Evolutionary conservation across 2,113 vertebrate species (phyloP).

Genomic region (Zosterops borbonicus): DNA sequence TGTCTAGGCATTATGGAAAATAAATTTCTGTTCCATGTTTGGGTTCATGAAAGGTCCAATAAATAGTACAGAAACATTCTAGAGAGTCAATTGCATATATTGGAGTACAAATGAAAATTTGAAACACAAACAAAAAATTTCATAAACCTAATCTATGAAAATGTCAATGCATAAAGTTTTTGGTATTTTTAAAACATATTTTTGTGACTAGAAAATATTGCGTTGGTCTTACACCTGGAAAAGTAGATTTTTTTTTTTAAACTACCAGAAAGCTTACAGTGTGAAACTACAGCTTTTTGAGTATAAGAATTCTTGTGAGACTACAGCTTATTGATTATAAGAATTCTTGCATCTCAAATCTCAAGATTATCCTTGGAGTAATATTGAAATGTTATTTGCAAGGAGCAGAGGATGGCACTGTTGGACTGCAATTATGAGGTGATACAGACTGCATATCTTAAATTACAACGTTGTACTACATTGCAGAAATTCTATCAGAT

Average conservation of each 20-base stretch:
- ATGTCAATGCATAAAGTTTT: background rate
- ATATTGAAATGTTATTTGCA: conserved; percentile 19
- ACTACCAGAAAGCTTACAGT: background rate
- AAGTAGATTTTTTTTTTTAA: too few relatives aligned
- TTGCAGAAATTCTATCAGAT: background rate
- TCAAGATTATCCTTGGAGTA: background rate
- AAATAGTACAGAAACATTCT: background rate
- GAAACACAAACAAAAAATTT: background rate
- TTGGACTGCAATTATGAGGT: conserved; percentile 56
- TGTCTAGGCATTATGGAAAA: background rate
- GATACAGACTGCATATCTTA: background rate
- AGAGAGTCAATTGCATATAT: background rate
- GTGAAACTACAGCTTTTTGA: background rate
- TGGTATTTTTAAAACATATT: background rate
- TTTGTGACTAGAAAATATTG: background rate
- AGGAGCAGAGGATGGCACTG: conserved; percentile 69
- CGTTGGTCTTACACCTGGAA: background rate
- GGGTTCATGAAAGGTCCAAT: background rate
- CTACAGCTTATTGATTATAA: background rate
- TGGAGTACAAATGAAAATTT: background rate
- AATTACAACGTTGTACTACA: background rate
- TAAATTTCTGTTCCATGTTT: background rate
- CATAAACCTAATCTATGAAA: background rate
- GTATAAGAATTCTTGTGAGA: background rate
- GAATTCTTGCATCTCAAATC: background rate